Evolutionary conservation across 2,113 vertebrate genomes (phyloP).

Genomic region (Callopanchax toddi): DNA sequence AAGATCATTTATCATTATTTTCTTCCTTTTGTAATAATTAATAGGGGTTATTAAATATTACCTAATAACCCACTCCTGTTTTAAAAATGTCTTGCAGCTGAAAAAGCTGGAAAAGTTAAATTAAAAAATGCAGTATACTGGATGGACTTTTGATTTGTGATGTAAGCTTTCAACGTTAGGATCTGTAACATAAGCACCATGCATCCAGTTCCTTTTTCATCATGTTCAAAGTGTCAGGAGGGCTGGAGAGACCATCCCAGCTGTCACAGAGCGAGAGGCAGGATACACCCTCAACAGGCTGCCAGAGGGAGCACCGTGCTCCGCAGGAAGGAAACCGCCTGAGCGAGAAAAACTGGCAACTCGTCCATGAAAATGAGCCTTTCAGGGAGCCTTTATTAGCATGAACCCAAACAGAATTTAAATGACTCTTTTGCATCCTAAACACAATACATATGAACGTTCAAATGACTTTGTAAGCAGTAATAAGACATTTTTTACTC

Average conservation of each 20-base stretch:
- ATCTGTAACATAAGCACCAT: neutral
- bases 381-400: slow-evolving; percentile 13
- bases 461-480: too few relatives aligned
- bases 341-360: neutral
- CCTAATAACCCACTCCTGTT: slow-evolving; percentile 1
- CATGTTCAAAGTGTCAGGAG: neutral
- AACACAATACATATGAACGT: neutral
- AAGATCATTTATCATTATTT: slow-evolving; percentile 5
- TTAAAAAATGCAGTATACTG: neutral
- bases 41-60: neutral
- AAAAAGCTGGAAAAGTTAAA: neutral
- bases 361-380: too few relatives aligned
- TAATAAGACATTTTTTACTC: too few relatives aligned
- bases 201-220: neutral
- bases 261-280: neutral
- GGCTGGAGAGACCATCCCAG: neutral
- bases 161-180: neutral
- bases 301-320: neutral
- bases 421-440: neutral
- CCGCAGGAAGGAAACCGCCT: neutral
- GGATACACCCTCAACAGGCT: neutral
- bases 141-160: neutral
- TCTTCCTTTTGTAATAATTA: slow-evolving; percentile 2
- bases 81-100: slow-evolving; percentile 15
- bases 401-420: neutral